A percentile compares a stretch with the other conserved stretches of the same genome.
Evolutionary conservation across 1,140 invertebrate species (phyloP).

Genomic region (Hylyphantes graminicola): DNA sequence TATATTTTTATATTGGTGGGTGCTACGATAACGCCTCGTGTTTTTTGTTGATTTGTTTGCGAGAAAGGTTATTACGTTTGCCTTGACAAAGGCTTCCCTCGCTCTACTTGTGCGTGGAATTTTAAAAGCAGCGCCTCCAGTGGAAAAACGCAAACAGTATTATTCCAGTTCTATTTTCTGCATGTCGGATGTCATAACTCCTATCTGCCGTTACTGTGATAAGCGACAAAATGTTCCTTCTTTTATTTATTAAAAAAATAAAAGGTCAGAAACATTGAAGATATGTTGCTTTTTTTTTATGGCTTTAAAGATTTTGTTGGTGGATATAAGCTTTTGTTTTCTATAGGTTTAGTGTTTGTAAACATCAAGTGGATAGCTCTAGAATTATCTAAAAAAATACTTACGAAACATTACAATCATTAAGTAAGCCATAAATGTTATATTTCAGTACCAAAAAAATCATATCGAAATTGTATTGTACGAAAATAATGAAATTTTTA

Average conservation of each 20-base stretch:
- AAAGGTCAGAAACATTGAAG: background rate
- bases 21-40: conserved; percentile 3
- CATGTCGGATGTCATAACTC: conserved; percentile 10
- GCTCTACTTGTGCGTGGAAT: conserved; percentile 21
- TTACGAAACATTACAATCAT: too few relatives aligned
- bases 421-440: too few relatives aligned
- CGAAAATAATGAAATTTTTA: too few relatives aligned
- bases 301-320: too few relatives aligned
- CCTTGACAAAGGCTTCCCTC: conserved; percentile 1
- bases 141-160: conserved; percentile 21
- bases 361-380: too few relatives aligned
- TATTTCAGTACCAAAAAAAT: too few relatives aligned
- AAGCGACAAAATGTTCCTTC: conserved; percentile 1
- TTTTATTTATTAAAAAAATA: background rate
- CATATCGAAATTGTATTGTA: too few relatives aligned
- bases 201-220: background rate
- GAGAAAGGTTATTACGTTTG: conserved; percentile 14
- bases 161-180: conserved; percentile 27
- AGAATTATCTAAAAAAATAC: too few relatives aligned
- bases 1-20: conserved; percentile 26
- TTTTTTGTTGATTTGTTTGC: conserved; percentile 32
- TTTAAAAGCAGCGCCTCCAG: background rate
- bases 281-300: too few relatives aligned
- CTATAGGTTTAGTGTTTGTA: too few relatives aligned
- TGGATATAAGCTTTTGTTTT: too few relatives aligned